Percentiles rank a stretch among this genome's conserved stretches.
These are phyloP conservation scores for Cartodere bifasciata DNA, from an alignment of 2,888 invertebrate genomes.

Conservation along the genomic window DNA sequence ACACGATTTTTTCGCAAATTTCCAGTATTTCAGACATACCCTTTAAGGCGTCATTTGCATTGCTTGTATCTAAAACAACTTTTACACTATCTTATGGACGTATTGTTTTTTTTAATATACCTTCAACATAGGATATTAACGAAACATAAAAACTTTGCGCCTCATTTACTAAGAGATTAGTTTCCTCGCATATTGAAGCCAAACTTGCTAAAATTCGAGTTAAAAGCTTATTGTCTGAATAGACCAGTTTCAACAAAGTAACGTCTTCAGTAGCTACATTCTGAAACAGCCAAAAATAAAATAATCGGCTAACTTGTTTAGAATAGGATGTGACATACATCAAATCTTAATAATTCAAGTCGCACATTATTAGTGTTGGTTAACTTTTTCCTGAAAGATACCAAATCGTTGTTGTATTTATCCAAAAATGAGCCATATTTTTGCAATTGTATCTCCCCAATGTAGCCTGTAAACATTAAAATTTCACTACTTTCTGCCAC, in stretches of 20 bases:
- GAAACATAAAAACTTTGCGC: constrained; percentile 50
- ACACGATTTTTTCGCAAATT: constrained; percentile 49
- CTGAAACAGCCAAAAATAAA: constrained; percentile 20
- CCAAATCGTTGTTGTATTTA: constrained; percentile 30
- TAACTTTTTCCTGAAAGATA: constrained; percentile 27
- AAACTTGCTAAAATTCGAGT: constrained; percentile 70
- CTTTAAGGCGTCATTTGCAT: constrained; percentile 21
- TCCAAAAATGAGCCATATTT: constrained; percentile 42
- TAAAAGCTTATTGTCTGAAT: constrained; percentile 71
- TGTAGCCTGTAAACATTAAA: constrained; percentile 29
- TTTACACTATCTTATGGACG: constrained; percentile 3
- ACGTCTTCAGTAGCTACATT: constrained; percentile 47
- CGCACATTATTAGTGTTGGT: constrained; percentile 19
- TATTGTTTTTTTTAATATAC: constrained; percentile 21
- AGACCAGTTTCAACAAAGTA: constrained; percentile 54
- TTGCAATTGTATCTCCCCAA: constrained; percentile 41
- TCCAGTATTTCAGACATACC: constrained; percentile 44
- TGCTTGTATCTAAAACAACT: constrained; percentile 23
- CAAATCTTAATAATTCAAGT: constrained; percentile 12
- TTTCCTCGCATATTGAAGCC: constrained; percentile 66
- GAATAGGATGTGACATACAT: constrained; percentile 19
- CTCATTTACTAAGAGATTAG: constrained; percentile 51
- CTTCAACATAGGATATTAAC: constrained; percentile 57
- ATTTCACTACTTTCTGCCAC: constrained; percentile 8
- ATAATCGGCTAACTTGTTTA: constrained; percentile 15